Percentiles rank a stretch among this genome's conserved stretches.
Evolutionary conservation across 2,113 vertebrate genomes (phyloP).

Genomic region (Eulemur rufifrons): DNA sequence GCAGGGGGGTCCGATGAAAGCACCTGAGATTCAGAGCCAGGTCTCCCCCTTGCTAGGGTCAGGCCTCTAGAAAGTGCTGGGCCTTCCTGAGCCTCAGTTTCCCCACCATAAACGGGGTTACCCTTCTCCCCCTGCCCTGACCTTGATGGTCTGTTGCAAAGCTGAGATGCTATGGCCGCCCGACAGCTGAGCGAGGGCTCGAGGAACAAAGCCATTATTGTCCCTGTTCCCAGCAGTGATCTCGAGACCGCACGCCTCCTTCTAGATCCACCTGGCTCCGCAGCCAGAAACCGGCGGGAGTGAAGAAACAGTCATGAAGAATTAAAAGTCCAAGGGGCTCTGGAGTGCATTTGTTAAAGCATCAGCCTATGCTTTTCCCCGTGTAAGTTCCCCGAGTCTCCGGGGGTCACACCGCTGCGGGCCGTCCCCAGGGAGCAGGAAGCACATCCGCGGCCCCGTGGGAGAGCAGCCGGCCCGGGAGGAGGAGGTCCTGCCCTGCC

Average conservation of each 20-base stretch:
- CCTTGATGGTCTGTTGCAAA: not conserved
- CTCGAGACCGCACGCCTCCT: not conserved
- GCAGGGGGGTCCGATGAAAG: not conserved
- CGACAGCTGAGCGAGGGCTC: not conserved
- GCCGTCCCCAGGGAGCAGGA: not conserved
- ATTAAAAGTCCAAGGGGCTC: not conserved
- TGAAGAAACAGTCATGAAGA: not conserved
- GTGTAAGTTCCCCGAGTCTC: not conserved
- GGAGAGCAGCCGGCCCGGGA: not conserved
- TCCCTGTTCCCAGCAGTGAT: not conserved
- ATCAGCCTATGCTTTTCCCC: not conserved
- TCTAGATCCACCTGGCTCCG: not conserved
- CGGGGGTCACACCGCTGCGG: not conserved
- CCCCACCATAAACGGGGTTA: not conserved
- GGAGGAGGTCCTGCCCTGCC: not conserved
- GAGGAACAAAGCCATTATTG: fast-evolving
- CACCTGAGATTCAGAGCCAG: not conserved
- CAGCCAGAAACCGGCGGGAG: not conserved
- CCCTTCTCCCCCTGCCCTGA: fast-evolving
- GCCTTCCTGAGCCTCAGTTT: not conserved
- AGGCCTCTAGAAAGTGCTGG: not conserved
- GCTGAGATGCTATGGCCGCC: fast-evolving
- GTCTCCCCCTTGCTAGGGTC: not conserved
- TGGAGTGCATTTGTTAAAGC: not conserved
- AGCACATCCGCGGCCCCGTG: not conserved